Percentiles rank a stretch among this genome's conserved stretches.
Conservation (phyloP, 2,113 vertebrate genomes). For the Tychaedon coryphoeus region DNA sequence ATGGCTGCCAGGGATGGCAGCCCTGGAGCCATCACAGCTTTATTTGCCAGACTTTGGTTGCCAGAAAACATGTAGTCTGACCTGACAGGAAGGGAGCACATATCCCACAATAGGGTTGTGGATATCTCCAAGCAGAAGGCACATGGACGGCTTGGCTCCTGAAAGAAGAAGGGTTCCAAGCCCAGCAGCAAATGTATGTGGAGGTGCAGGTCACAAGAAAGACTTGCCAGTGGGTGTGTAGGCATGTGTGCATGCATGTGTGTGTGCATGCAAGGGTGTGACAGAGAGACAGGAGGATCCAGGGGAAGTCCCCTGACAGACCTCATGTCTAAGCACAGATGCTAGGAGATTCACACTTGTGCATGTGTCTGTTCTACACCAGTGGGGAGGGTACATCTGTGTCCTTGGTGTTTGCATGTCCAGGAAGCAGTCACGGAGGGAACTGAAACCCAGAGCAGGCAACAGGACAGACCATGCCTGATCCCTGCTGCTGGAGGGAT, state of each 20-base stretch:
- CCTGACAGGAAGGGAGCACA: accelerated
- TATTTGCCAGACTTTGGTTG: accelerated
- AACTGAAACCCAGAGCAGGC: not conserved
- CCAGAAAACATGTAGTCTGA: not conserved
- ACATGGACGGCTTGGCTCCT: accelerated
- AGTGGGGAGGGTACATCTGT: not conserved
- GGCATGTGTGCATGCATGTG: accelerated
- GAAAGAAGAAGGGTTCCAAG: not conserved
- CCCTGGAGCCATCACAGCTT: accelerated
- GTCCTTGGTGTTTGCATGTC: not conserved
- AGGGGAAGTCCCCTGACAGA: not conserved
- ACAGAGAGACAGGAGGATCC: not conserved
- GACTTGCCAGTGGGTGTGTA: not conserved
- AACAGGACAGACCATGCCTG: not conserved
- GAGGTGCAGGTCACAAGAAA: not conserved
- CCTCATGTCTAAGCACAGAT: not conserved
- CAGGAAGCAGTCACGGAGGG: not conserved
- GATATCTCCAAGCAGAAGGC: not conserved
- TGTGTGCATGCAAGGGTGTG: too few relatives aligned
- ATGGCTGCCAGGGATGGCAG: not conserved
- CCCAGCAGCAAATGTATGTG: accelerated
- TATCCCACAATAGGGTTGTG: accelerated
- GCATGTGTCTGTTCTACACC: accelerated
- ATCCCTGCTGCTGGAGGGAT: not conserved
- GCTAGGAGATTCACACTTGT: not conserved